Evolutionary conservation across 2,888 invertebrate species (phyloP).

Genomic region (Agapostemon virescens): DNA sequence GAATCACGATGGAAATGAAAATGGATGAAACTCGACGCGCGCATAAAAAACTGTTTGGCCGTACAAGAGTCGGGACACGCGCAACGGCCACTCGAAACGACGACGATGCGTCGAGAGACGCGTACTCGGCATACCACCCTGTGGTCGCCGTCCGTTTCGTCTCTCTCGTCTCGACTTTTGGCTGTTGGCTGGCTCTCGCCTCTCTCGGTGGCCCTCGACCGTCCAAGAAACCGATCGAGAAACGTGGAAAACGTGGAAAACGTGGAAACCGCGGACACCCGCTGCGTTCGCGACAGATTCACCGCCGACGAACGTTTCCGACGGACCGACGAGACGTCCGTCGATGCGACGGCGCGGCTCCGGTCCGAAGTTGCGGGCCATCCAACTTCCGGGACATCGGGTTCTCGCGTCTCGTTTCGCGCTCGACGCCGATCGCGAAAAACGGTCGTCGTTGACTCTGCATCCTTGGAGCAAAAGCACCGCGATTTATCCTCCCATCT

Average conservation of each 20-base stretch:
- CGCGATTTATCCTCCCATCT: conserved; percentile 25
- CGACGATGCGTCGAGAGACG: conserved; percentile 72
- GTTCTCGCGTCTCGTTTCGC: neutral
- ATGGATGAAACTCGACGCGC: neutral
- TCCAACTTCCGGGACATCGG: neutral
- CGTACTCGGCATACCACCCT: neutral
- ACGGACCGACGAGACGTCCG: neutral
- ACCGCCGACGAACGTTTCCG: conserved; percentile 51
- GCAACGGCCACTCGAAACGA: conserved; percentile 64
- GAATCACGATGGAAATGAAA: neutral
- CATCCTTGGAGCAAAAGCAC: neutral
- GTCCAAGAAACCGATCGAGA: conserved; percentile 26
- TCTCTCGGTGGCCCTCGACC: conserved; percentile 23
- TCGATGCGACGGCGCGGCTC: neutral
- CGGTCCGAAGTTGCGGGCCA: neutral
- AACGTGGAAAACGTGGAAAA: conserved; percentile 57
- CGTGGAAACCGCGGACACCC: conserved; percentile 55
- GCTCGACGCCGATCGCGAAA: neutral
- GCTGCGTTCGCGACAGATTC: conserved; percentile 31
- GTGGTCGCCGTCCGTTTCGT: too few relatives aligned
- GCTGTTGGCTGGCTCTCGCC: conserved; percentile 28
- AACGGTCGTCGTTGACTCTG: neutral
- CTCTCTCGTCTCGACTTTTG: conserved; percentile 16
- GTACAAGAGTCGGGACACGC: neutral
- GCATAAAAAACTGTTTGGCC: neutral